A percentile compares a stretch with the other conserved stretches of the same genome.
Evolutionary conservation across 2,888 invertebrate species (phyloP).

Genomic region (Eupelmus urozonus): DNA sequence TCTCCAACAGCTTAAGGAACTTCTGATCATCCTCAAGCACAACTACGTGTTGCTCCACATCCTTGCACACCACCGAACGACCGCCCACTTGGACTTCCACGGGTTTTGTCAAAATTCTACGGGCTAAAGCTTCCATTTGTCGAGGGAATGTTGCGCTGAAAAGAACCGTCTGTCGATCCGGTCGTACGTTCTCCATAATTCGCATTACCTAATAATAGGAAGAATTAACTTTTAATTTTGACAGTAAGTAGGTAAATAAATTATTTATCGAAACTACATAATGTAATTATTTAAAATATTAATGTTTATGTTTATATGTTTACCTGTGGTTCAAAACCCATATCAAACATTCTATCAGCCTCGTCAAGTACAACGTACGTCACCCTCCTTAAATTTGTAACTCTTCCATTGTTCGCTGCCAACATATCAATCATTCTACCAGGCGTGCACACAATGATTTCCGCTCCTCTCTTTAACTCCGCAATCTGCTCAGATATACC

Average conservation of each 20-base stretch:
- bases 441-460: constrained; percentile 99
- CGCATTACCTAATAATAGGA: constrained; percentile 81
- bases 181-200: constrained; percentile 97
- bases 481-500: constrained; percentile 98
- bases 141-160: constrained; percentile 99
- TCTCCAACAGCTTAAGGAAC: constrained; percentile 96
- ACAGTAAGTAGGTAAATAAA: too few relatives aligned
- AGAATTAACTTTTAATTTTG: too few relatives aligned
- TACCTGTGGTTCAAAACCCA: constrained; percentile 99
- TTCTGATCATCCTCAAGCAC: constrained; percentile 97
- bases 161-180: constrained; percentile 98
- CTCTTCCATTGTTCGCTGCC: constrained; percentile 97
- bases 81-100: constrained; percentile 99
- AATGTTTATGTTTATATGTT: too few relatives aligned
- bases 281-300: too few relatives aligned
- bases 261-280: too few relatives aligned
- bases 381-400: constrained; percentile 97
- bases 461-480: constrained; percentile 96
- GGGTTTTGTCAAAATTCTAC: constrained; percentile 94
- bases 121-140: constrained; percentile 98
- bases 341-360: constrained; percentile 99
- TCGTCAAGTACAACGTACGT: constrained; percentile 99
- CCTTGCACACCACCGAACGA: constrained; percentile 97
- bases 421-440: constrained; percentile 99
- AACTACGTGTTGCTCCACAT: constrained; percentile 96